These are phyloP conservation scores for Enteromius unitaeniatus DNA, from an alignment of 2,797 vertebrate genomes.

Conservation along the genomic window DNA sequence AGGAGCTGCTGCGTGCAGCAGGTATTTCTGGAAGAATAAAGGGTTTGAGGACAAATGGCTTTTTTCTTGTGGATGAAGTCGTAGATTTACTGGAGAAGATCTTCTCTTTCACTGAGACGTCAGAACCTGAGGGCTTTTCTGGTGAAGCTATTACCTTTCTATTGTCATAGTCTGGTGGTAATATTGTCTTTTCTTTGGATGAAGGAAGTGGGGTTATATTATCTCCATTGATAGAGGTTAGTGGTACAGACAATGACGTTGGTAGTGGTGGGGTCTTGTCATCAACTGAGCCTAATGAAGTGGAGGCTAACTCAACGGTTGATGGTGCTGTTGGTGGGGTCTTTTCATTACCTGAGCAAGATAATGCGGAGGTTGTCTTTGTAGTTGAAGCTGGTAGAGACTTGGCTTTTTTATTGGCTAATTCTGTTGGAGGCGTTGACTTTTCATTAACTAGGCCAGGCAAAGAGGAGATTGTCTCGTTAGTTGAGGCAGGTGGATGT, in stretches of 20 bases:
- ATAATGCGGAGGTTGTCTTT: too few species aligned
- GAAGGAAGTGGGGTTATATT: neutral
- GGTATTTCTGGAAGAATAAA: constrained; percentile 13
- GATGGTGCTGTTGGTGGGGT: neutral
- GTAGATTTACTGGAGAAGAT: neutral
- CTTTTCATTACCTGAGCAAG: neutral
- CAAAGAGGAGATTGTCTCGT: neutral
- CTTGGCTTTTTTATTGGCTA: neutral
- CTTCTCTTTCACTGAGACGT: neutral
- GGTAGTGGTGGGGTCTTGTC: neutral
- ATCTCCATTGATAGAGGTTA: neutral
- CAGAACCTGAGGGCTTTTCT: neutral
- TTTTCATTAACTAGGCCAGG: neutral
- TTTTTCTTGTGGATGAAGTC: constrained; percentile 37
- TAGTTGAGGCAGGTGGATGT: neutral
- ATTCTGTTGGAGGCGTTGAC: neutral
- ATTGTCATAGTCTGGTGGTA: too few species aligned
- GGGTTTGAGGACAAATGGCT: constrained; percentile 15
- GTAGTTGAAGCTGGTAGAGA: neutral
- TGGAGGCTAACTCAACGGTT: neutral
- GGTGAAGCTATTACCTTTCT: neutral
- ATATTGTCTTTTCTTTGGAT: neutral
- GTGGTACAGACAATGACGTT: neutral
- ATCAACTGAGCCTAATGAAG: neutral
- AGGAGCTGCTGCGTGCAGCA: neutral